These are phyloP conservation scores for Pachymerium ferrugineum DNA, from an alignment of 2,888 invertebrate species.

Conservation along the genomic window DNA sequence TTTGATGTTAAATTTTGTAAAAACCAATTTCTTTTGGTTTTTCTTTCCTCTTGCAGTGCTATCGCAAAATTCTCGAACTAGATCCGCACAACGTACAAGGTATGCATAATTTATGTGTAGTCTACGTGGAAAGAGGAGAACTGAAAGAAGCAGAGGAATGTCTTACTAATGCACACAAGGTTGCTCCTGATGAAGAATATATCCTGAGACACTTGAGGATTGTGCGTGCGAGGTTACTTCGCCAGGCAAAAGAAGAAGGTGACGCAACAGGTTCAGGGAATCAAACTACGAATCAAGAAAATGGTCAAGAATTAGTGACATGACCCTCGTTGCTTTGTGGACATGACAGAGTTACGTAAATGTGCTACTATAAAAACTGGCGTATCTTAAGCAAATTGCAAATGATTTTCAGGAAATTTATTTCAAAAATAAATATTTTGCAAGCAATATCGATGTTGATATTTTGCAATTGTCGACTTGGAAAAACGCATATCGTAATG, in stretches of 20 bases:
- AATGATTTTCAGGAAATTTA: neutral
- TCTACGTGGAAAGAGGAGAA: slow-evolving; percentile 85
- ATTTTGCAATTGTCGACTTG: neutral
- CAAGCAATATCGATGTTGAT: neutral
- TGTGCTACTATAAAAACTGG: neutral
- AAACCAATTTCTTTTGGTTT: neutral
- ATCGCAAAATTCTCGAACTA: slow-evolving; percentile 74
- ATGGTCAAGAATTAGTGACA: slow-evolving; percentile 4
- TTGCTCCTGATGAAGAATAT: slow-evolving; percentile 87
- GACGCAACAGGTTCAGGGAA: neutral
- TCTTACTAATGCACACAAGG: slow-evolving; percentile 66
- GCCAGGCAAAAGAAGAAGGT: slow-evolving; percentile 26
- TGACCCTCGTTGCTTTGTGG: neutral
- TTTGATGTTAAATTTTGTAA: neutral
- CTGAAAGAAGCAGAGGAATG: slow-evolving; percentile 77
- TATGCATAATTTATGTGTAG: slow-evolving; percentile 91
- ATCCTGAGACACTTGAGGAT: slow-evolving; percentile 83
- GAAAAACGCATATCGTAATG: neutral
- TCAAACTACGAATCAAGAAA: slow-evolving; percentile 1
- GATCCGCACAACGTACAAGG: slow-evolving; percentile 91
- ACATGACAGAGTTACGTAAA: neutral
- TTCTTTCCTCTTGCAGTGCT: slow-evolving; percentile 61
- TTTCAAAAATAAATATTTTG: neutral
- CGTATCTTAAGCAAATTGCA: neutral
- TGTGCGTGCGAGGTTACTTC: slow-evolving; percentile 62